Base-by-base conservation (phyloP, 2,797 vertebrate species). In the Paramormyrops hopkinsi region DNA sequence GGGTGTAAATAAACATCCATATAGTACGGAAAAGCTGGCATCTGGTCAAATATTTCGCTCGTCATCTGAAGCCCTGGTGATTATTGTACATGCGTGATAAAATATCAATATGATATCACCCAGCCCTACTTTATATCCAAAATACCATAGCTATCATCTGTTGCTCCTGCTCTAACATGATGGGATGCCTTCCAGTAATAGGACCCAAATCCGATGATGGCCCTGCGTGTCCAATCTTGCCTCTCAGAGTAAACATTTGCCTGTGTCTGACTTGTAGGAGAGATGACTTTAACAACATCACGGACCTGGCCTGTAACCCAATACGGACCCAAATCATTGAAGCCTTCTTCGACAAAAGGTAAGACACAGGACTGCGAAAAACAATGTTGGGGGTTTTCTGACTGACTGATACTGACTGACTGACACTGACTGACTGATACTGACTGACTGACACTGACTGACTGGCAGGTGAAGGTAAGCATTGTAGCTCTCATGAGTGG, bases 301-400 rank as follows among this genome's bases (percentile, higher is more conserved):
- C 96, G 0, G 96, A 97, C 82, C 95, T 99, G 87, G 94, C 96
- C 62, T 95, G 96, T 93, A 99, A 99, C 91, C 98, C 98, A 0
- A 96, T 99, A 91, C 92, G 94, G 48, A 95, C 93, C n/a, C 97
- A 99, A 91, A 99, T 99, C 0, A 91, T 98, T 46, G 95, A 95
- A 0, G 97, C 98, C 6, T 99, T 99, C 93, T 99, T 99, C 0
- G 98, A 99, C 93, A 98, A 96, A 96, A 94, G 98, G 98, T 99
- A 90, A 79, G 94, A 91, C 8, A 14, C 54, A 59, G 4, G 9
- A n/a, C 14, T 14, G 3, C 29, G 3, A 41, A 25, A 51, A 51
- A 3, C 12, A 44, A 33, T 54, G 51, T 33, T 14, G 25, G 12
- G 51, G 48, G 22, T 44, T 85, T 85, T 48, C 44, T 50, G 44